phyloP scores from a whole-genome alignment of 2,888 invertebrate genomes.

The Nymphalis c-album region DNA sequence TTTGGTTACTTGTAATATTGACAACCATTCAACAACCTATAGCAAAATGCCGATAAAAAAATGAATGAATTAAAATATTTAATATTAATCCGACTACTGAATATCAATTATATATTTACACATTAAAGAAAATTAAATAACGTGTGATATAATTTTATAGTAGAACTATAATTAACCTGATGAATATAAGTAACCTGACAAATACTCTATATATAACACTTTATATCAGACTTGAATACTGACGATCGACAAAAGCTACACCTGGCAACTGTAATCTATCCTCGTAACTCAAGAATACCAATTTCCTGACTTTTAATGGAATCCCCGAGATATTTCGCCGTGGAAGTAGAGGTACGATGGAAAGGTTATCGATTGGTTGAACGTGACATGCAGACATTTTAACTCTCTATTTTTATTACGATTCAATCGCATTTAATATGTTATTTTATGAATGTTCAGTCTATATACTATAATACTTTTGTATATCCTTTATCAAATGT shows the following conservation, averaged over 20 bases:
- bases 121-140: too few relatives aligned
- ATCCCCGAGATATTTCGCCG: slow-evolving; percentile 24
- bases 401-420: slow-evolving; percentile 12
- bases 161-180: too few relatives aligned
- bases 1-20: too few relatives aligned
- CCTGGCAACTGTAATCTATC: slow-evolving; percentile 21
- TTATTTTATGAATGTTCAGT: not conserved
- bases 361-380: slow-evolving; percentile 20
- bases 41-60: too few relatives aligned
- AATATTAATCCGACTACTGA: too few relatives aligned
- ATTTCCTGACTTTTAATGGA: slow-evolving; percentile 32
- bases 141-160: too few relatives aligned
- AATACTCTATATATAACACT: not conserved
- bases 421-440: not conserved
- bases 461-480: too few relatives aligned
- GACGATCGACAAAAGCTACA: slow-evolving; percentile 5
- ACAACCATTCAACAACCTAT: too few relatives aligned
- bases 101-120: too few relatives aligned
- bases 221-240: not conserved
- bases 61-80: too few relatives aligned
- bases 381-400: slow-evolving; percentile 23
- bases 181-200: not conserved
- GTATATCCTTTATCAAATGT: too few relatives aligned
- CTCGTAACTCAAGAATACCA: slow-evolving; percentile 25
- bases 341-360: slow-evolving; percentile 16